A percentile compares a stretch with the other conserved stretches of the same genome.
Conservation (phyloP, 2,888 invertebrate genomes). For the Tenodera sinensis region DNA sequence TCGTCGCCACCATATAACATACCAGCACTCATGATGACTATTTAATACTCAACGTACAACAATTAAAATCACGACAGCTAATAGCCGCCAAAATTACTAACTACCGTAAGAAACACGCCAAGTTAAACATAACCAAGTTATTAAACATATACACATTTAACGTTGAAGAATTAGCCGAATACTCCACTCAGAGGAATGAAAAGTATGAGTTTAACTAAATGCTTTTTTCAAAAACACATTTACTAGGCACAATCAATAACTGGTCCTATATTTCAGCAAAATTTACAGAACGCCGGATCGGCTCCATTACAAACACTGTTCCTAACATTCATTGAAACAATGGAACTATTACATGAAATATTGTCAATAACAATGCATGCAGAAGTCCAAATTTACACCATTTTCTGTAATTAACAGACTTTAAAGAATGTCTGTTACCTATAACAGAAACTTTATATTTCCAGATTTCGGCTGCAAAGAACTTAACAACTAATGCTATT, state of each 20-base stretch:
- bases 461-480: too few relatives aligned
- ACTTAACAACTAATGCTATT: too few relatives aligned
- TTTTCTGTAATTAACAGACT: too few relatives aligned
- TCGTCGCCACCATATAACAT: conserved; percentile 95
- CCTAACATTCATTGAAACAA: too few relatives aligned
- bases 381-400: too few relatives aligned
- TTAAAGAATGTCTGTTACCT: too few relatives aligned
- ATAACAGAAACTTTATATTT: too few relatives aligned
- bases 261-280: neutral
- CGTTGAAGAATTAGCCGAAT: neutral
- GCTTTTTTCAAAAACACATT: neutral
- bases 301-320: neutral
- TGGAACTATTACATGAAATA: too few relatives aligned
- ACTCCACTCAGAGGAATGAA: neutral
- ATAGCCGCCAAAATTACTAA: neutral
- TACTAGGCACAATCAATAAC: neutral
- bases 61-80: neutral
- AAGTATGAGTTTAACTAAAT: neutral
- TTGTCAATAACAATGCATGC: too few relatives aligned
- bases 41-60: neutral
- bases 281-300: neutral
- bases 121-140: neutral
- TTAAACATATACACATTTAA: neutral
- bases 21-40: conserved; percentile 44
- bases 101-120: neutral